phyloP scores from a whole-genome alignment of 2,888 invertebrate genomes.

The Drosophila silvestris region DNA sequence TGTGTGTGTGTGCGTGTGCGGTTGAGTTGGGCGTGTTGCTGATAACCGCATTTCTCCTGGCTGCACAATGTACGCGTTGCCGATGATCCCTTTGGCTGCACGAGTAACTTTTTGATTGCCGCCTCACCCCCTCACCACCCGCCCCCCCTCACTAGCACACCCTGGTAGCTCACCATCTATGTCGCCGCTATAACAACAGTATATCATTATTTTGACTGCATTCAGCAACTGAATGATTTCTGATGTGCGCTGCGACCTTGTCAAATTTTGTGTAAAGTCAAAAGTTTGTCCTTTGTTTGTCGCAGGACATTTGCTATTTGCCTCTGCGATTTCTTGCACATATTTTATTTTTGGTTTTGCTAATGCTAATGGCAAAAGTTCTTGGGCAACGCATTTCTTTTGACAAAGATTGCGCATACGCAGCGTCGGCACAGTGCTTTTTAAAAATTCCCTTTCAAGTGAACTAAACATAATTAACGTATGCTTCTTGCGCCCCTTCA shows the following conservation, averaged over 20 bases:
- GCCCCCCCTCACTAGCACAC: fast-evolving
- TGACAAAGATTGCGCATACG: slow-evolving; percentile 56
- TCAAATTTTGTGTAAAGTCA: slow-evolving; percentile 25
- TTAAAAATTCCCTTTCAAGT: slow-evolving; percentile 73
- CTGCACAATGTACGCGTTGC: slow-evolving; percentile 40
- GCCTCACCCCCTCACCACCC: fast-evolving
- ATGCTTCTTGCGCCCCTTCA: slow-evolving; percentile 65
- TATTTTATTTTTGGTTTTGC: slow-evolving; percentile 33
- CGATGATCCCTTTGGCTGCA: slow-evolving; percentile 45
- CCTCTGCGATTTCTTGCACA: slow-evolving; percentile 61
- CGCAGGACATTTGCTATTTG: slow-evolving; percentile 43
- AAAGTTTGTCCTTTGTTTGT: slow-evolving; percentile 39
- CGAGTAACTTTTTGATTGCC: slow-evolving; percentile 64
- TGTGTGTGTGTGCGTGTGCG: slow-evolving; percentile 13
- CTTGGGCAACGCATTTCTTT: slow-evolving; percentile 1
- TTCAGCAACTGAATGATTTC: slow-evolving; percentile 40
- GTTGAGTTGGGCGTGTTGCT: slow-evolving; percentile 19
- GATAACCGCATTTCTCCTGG: slow-evolving; percentile 29
- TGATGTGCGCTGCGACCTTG: slow-evolving; percentile 49
- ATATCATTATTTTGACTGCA: slow-evolving; percentile 34
- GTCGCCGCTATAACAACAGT: slow-evolving; percentile 16
- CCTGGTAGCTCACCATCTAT: too few species aligned
- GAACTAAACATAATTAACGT: slow-evolving; percentile 70
- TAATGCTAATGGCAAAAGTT: slow-evolving; percentile 50
- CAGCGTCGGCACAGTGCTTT: slow-evolving; percentile 17